Percentiles rank a stretch among this genome's conserved stretches.
phyloP scores from a whole-genome alignment of 2,888 invertebrate species.

The Dendrolimus houi region DNA sequence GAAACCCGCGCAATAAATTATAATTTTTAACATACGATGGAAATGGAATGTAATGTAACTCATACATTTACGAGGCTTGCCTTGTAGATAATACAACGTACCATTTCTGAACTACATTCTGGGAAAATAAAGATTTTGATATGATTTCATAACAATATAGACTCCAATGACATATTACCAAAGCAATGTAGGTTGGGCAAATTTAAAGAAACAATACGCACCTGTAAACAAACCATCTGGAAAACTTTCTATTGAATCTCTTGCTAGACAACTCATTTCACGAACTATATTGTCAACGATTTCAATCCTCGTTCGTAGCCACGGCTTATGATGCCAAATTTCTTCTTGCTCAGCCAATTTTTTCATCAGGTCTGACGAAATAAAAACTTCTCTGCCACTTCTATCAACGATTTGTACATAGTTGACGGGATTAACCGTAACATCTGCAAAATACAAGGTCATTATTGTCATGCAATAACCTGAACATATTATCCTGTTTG shows the following conservation, averaged over 20 bases:
- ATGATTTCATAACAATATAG: no score
- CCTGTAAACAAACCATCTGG: conserved; percentile 65
- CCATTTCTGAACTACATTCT: no score
- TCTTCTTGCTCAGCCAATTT: conserved; percentile 40
- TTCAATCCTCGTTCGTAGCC: conserved; percentile 50
- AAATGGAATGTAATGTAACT: no score
- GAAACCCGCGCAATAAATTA: no score
- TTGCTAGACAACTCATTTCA: conserved; percentile 27
- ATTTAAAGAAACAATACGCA: conserved; percentile 16
- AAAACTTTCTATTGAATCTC: conserved; percentile 74
- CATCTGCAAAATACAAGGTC: conserved; percentile 29
- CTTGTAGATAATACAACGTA: no score
- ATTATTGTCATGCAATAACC: not conserved
- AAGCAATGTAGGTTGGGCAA: no score
- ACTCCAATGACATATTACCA: no score
- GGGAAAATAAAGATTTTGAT: no score
- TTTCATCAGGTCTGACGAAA: conserved; percentile 39
- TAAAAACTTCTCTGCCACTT: conserved; percentile 43
- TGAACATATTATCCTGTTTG: no score
- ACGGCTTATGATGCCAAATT: conserved; percentile 65
- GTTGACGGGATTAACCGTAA: conserved; percentile 16
- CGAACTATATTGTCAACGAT: conserved; percentile 34
- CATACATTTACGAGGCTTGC: no score
- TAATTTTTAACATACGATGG: no score
- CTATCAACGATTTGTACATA: conserved; percentile 15